phyloP scores from a whole-genome alignment of 2,797 vertebrate species.

The Xerus rutilus region DNA sequence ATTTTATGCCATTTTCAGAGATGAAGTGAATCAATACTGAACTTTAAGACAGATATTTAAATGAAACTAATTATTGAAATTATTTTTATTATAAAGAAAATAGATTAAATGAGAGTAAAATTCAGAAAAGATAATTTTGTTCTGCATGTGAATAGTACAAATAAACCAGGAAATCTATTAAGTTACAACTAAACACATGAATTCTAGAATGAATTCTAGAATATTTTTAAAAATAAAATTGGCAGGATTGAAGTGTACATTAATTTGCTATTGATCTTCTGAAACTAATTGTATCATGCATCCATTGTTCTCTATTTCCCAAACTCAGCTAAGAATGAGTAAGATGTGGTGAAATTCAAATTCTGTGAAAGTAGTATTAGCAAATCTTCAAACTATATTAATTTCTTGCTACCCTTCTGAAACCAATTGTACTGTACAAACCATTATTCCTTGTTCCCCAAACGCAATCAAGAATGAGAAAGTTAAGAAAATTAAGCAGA shows the following conservation, averaged over 20 bases:
- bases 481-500: neutral
- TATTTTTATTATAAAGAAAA: slow-evolving; percentile 35
- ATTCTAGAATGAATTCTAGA: neutral
- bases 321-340: neutral
- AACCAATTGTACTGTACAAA: neutral
- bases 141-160: neutral
- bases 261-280: neutral
- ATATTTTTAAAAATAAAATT: neutral
- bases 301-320: neutral
- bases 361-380: neutral
- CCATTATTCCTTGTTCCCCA: neutral
- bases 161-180: neutral
- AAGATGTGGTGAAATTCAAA: neutral
- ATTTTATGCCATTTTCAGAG: neutral
- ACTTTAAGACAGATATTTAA: neutral
- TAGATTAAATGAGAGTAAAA: neutral
- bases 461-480: neutral
- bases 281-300: neutral
- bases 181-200: slow-evolving; percentile 37
- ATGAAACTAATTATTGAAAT: neutral
- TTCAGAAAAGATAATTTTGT: slow-evolving; percentile 13
- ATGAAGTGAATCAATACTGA: neutral
- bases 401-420: slow-evolving; percentile 17
- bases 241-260: neutral
- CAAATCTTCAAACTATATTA: neutral